Percentiles rank a stretch among this genome's conserved stretches.
Evolutionary conservation across 2,888 invertebrate genomes (phyloP).

Genomic region (Zaprionus obscuricornis): DNA sequence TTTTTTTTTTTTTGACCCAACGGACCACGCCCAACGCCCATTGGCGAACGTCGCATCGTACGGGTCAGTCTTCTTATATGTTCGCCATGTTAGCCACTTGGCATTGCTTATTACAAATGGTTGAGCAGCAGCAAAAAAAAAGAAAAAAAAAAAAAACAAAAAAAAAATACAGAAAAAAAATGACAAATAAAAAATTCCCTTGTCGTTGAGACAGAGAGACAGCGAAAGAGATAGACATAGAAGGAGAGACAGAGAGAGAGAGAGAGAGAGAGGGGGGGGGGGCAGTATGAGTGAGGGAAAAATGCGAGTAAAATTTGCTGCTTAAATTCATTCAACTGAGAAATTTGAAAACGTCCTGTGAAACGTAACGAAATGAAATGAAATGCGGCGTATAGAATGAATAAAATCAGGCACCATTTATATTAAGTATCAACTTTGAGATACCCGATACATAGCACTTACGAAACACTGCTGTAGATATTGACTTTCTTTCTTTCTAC

Average conservation of each 20-base stretch:
- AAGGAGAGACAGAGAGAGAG: no score
- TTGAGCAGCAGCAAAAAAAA: slow-evolving; percentile 14
- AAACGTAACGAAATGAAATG: slow-evolving; percentile 57
- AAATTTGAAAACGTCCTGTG: slow-evolving; percentile 68
- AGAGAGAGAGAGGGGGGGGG: no score
- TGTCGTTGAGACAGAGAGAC: no score
- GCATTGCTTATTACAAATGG: slow-evolving; percentile 62
- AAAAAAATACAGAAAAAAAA: slow-evolving; percentile 3
- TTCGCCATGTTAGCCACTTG: slow-evolving; percentile 30
- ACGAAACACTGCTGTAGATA: no score
- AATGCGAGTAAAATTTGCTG: slow-evolving; percentile 47
- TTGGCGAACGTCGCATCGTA: slow-evolving; percentile 9
- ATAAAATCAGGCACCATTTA: slow-evolving; percentile 6
- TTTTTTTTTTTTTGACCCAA: slow-evolving; percentile 12
- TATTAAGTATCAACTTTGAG: no score
- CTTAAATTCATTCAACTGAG: slow-evolving; percentile 55
- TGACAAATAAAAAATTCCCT: slow-evolving; percentile 1
- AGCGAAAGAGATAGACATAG: no score
- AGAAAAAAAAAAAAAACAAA: not conserved
- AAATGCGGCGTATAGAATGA: slow-evolving; percentile 47
- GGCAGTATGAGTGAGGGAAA: not conserved
- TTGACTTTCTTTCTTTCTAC: no score
- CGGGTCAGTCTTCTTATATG: slow-evolving; percentile 28
- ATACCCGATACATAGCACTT: no score
- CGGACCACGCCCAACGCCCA: not conserved